These are phyloP conservation scores for Hypotaenidia okinawae DNA, from an alignment of 2,797 vertebrate genomes.

Conservation along the genomic window DNA sequence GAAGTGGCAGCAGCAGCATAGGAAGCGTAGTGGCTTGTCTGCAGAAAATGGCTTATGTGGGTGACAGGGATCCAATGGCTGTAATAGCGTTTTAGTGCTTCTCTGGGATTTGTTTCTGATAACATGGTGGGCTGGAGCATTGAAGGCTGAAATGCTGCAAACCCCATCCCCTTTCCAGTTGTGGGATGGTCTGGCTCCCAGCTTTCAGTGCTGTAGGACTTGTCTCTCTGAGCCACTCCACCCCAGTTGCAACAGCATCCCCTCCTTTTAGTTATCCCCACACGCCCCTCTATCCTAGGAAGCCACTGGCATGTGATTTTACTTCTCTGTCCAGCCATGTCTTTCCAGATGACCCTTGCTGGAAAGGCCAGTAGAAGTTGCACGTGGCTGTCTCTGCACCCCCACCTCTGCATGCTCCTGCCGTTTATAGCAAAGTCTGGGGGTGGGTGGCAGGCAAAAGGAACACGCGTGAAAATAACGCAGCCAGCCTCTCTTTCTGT, in stretches of 20 bases:
- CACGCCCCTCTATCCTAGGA: neutral
- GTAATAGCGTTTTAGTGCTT: neutral
- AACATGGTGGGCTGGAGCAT: rapidly evolving
- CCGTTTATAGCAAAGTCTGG: neutral
- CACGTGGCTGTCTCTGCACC: neutral
- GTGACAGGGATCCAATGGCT: neutral
- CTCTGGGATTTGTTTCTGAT: neutral
- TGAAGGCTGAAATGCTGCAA: neutral
- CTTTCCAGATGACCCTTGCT: neutral
- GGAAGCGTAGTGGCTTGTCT: neutral
- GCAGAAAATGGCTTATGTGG: neutral
- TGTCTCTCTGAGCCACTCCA: neutral
- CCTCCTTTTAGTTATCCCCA: neutral
- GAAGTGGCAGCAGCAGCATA: neutral
- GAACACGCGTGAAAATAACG: neutral
- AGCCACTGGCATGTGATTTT: neutral
- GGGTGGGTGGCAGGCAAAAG: slow-evolving; percentile 46
- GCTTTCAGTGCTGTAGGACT: neutral
- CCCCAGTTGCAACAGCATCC: neutral
- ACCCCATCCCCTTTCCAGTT: neutral
- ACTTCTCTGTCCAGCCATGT: neutral
- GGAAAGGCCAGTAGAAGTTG: neutral
- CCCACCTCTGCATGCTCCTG: neutral
- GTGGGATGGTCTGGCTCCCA: rapidly evolving
- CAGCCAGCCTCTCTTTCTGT: neutral